These are phyloP conservation scores for Rhinichthys klamathensis DNA, from an alignment of 2,113 vertebrate species.

Conservation along the genomic window DNA sequence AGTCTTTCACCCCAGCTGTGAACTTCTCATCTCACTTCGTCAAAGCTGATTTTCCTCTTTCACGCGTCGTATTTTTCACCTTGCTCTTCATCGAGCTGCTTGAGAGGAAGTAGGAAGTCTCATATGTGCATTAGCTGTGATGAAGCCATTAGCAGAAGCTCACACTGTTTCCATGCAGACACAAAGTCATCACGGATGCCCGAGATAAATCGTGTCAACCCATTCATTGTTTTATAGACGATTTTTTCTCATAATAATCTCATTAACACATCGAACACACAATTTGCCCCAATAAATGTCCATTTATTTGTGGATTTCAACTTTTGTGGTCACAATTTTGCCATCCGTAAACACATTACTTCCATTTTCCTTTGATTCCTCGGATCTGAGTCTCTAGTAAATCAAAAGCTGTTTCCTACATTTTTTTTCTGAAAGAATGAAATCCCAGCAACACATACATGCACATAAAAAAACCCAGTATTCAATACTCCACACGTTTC, in stretches of 20 bases:
- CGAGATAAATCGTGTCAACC: conserved; percentile 5
- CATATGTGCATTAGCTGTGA: conserved; percentile 36
- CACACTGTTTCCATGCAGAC: conserved; percentile 34
- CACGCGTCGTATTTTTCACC: conserved; percentile 28
- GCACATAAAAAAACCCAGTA: background rate
- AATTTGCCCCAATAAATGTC: background rate
- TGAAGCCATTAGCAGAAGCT: conserved; percentile 38
- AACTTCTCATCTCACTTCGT: conserved; percentile 34
- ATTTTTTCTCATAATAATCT: background rate
- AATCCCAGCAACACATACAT: too few relatives aligned
- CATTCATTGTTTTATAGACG: conserved; percentile 15
- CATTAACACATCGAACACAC: conserved; percentile 26
- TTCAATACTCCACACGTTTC: background rate
- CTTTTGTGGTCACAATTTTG: conserved; percentile 3
- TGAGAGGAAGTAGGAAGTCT: conserved; percentile 28
- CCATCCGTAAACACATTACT: background rate
- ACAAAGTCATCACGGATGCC: conserved; percentile 8
- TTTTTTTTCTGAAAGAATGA: background rate
- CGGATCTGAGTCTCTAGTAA: background rate
- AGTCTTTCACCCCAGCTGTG: conserved; percentile 24
- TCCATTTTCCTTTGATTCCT: background rate
- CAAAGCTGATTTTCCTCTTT: conserved; percentile 35
- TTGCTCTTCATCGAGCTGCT: conserved; percentile 34
- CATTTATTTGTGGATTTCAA: background rate
- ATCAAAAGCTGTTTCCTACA: background rate